Evolutionary conservation across 2,113 vertebrate genomes (phyloP), one percentile per base, ranked within the genome.

Genomic region (Mesembrinibis cayennensis): DNA sequence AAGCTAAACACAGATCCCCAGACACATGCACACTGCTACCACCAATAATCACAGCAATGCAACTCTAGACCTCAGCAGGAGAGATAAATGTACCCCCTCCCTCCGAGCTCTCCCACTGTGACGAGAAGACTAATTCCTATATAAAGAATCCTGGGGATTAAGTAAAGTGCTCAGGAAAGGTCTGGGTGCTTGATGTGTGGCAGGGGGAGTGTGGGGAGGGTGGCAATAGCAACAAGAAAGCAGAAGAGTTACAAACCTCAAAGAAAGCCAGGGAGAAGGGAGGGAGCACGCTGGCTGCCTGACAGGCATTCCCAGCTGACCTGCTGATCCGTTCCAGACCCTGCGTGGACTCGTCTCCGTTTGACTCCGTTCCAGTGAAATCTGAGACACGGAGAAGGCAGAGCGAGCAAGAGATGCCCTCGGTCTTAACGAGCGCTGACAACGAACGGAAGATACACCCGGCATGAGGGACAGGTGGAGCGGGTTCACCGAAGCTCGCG

Each of bases 121-220:
- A 97, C 98, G 90, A 97, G 97, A 96, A 98, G 97, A 98, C 98
- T 98, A 97, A 98, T 98, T 97, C 98, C 99, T 99, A 99, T 98
- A 98, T 99, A 99, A 99, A 99, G 98, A 98, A 98, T 98, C 98
- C 87, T 20, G 45, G 97, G 98, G 98, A 99, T 98, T 99, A 99
- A 98, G 97, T 70, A 96, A 98, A 98, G 98, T 95, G 95, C 90
- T 95, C 91, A 19, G 84, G 86, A 97, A 97, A 97, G 94, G 93
- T 96, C 96, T 83, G 93, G 95, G 93, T 96, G 97, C 92, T 96
- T 94, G 87, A 79, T 95, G 90, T 49, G 81, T 44, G 74, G 86
- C 96, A 90, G 61, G 94, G 96, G 96, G 94, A 77, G 63, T 63
- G 96, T 50, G 95, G 95, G 97, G 97, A 97, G 94, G 93, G 92